phyloP scores from a whole-genome alignment of 1,140 invertebrate genomes.

The Hormaphis cornu region DNA sequence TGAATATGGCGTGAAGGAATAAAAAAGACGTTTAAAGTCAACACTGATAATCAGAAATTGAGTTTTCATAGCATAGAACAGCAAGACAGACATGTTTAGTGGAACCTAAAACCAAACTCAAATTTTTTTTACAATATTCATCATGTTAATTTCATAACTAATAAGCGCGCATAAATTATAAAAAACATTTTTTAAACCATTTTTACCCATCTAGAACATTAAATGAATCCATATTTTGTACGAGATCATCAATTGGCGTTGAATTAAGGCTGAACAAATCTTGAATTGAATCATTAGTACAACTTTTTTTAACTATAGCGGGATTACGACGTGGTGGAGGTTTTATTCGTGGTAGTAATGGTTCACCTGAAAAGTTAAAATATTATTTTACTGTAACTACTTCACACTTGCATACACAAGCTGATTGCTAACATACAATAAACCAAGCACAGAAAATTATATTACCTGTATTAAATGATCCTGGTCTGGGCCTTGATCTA shows the following conservation, averaged over 20 bases:
- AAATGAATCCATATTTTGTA: slow-evolving; percentile 19
- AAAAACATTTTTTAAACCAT: not conserved
- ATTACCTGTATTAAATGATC: slow-evolving; percentile 43
- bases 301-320: slow-evolving; percentile 14
- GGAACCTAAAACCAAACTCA: not conserved
- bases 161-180: not conserved
- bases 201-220: slow-evolving; percentile 19
- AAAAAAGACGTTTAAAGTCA: not conserved
- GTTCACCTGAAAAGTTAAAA: slow-evolving; percentile 28
- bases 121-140: not conserved
- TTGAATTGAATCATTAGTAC: slow-evolving; percentile 26
- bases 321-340: slow-evolving; percentile 34
- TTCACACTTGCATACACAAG: not conserved
- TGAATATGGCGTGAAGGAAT: not conserved
- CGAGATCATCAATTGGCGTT: slow-evolving; percentile 27
- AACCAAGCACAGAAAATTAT: not conserved
- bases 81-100: not conserved
- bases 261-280: slow-evolving; percentile 32
- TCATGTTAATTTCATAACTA: slow-evolving; percentile 22
- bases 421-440: not conserved
- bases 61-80: slow-evolving; percentile 14
- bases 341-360: slow-evolving; percentile 33
- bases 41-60: slow-evolving; percentile 10
- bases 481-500: slow-evolving; percentile 47
- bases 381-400: not conserved